phyloP scores from a whole-genome alignment of 2,113 vertebrate genomes.

The rabbit (Oryctolagus cuniculus) region DNA sequence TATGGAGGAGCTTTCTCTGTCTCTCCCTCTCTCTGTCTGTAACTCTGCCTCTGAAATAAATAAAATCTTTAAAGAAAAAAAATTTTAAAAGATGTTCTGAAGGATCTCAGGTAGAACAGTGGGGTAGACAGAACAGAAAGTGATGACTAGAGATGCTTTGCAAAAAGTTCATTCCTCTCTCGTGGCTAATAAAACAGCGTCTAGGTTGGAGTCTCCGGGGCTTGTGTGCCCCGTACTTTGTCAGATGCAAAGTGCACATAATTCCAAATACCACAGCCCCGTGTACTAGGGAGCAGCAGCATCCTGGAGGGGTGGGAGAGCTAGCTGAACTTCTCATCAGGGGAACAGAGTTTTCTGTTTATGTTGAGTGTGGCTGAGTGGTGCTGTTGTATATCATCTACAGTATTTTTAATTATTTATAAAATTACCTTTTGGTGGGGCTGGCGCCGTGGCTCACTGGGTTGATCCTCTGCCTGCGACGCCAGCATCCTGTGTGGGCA shows the following conservation, averaged over 20 bases:
- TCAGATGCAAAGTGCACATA: not conserved
- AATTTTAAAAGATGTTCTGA: not conserved
- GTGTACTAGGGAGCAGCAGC: not conserved
- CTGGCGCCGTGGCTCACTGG: too few species aligned
- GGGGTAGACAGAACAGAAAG: not conserved
- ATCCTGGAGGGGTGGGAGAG: not conserved
- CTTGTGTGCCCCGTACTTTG: not conserved
- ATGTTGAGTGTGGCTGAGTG: not conserved
- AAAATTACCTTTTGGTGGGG: not conserved
- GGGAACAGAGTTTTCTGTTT: not conserved
- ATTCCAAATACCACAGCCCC: not conserved
- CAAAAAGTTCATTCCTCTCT: slow-evolving; percentile 5
- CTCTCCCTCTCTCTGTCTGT: too few species aligned
- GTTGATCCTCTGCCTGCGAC: too few species aligned
- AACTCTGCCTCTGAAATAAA: too few species aligned
- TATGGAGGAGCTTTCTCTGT: too few species aligned
- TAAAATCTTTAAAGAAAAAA: too few species aligned
- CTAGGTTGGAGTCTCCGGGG: not conserved
- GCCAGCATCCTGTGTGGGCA: too few species aligned
- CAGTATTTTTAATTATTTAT: not conserved
- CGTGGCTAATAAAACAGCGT: not conserved
- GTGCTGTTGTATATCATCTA: not conserved
- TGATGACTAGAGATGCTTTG: not conserved
- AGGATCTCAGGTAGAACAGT: not conserved
- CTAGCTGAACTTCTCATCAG: not conserved